Evolutionary conservation across 1,140 invertebrate species (phyloP).

Genomic region (Eriocheir sinensis): DNA sequence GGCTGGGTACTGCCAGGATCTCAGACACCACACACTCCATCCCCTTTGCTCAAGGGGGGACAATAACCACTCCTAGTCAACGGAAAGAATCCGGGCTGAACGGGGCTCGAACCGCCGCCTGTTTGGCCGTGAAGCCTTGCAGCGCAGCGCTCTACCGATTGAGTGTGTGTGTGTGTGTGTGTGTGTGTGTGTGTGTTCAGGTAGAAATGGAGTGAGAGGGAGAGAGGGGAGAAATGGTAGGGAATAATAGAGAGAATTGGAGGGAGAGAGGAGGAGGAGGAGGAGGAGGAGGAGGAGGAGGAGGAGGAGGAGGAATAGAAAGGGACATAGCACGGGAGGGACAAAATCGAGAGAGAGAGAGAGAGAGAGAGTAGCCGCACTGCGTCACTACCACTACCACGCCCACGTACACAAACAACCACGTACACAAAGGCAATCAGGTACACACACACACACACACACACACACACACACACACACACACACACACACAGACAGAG

Average conservation of each 20-base stretch:
- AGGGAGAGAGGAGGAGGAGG: constrained; percentile 13
- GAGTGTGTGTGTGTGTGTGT: too few relatives aligned
- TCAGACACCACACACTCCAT: too few relatives aligned
- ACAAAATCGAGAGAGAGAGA: constrained; percentile 1
- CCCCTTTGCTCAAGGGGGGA: too few relatives aligned
- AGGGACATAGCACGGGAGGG: background rate
- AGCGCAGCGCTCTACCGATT: too few relatives aligned
- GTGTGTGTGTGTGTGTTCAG: background rate
- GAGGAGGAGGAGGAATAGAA: background rate
- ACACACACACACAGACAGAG: background rate
- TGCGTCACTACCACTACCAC: background rate
- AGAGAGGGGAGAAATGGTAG: background rate
- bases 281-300: background rate
- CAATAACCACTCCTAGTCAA: too few relatives aligned
- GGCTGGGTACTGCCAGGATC: too few relatives aligned
- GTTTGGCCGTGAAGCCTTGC: too few relatives aligned
- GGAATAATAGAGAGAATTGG: background rate
- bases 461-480: constrained; percentile 30
- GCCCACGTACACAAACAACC: background rate
- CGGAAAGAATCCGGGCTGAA: too few relatives aligned
- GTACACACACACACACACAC: constrained; percentile 49
- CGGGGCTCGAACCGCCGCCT: too few relatives aligned
- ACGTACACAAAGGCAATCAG: background rate
- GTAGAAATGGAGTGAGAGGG: background rate
- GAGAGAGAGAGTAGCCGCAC: background rate